These are phyloP conservation scores for Lepilemur ruficaudatus DNA, from an alignment of 2,797 vertebrate genomes.

Conservation along the genomic window DNA sequence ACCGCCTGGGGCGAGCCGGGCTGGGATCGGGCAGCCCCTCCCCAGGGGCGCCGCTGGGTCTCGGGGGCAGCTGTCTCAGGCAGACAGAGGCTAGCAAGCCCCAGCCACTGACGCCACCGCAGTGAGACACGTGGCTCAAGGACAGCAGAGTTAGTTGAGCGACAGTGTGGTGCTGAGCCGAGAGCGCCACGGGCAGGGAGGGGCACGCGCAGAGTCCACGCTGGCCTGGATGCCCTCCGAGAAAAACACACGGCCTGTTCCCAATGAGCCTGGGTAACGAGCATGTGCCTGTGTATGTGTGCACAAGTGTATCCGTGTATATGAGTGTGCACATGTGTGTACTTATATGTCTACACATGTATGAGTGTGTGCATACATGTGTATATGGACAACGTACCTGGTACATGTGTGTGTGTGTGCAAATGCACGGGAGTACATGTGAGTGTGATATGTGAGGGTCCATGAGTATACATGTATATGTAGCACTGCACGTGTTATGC, in stretches of 20 bases:
- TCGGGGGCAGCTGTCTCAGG: neutral
- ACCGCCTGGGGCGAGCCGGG: too few species aligned
- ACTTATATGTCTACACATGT: neutral
- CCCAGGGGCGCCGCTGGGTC: neutral
- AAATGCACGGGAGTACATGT: rapidly evolving
- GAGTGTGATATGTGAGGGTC: neutral
- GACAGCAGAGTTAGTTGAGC: neutral
- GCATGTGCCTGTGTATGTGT: neutral
- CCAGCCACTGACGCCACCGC: rapidly evolving
- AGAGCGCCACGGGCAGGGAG: rapidly evolving
- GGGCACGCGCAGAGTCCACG: neutral
- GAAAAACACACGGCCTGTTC: neutral
- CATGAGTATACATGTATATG: too few species aligned
- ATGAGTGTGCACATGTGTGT: neutral
- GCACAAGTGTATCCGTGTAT: neutral
- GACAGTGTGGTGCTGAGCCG: neutral
- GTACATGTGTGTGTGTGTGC: neutral
- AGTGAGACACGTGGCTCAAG: neutral
- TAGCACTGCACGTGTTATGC: too few species aligned
- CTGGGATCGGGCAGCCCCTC: neutral
- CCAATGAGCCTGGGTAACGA: neutral
- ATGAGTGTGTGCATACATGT: neutral
- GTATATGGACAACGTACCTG: neutral
- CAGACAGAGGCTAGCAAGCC: neutral
- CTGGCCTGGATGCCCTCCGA: neutral